Conservation (phyloP, 2,797 vertebrate genomes). For the Falco concolor region DNA sequence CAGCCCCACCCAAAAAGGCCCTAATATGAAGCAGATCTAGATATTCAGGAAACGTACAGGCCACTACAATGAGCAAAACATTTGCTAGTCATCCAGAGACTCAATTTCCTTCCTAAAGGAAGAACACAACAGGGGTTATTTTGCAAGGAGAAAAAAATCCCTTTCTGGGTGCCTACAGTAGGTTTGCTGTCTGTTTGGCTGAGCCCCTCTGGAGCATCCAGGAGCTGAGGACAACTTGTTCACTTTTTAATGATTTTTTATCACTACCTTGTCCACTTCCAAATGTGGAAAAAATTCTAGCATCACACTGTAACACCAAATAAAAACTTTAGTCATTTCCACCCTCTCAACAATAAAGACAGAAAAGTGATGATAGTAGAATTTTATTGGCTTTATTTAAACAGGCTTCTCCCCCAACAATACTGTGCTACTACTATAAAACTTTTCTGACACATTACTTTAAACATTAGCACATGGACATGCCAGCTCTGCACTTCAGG, state of each 20-base stretch:
- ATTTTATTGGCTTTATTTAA: conserved; percentile 59
- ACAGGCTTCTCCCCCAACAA: conserved; percentile 56
- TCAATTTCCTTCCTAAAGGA: conserved; percentile 66
- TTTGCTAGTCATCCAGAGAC: conserved; percentile 47
- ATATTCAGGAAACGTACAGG: conserved; percentile 46
- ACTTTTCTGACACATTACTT: conserved; percentile 66
- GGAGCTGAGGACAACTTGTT: conserved; percentile 35
- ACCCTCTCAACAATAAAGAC: conserved; percentile 46
- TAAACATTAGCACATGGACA: conserved; percentile 47
- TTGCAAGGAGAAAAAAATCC: conserved; percentile 13
- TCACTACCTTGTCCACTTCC: conserved; percentile 42
- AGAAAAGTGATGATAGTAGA: conserved; percentile 52
- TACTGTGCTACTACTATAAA: conserved; percentile 42
- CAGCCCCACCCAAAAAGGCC: background rate
- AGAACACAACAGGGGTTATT: conserved; percentile 33
- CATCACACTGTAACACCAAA: conserved; percentile 50
- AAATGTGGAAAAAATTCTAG: conserved; percentile 47
- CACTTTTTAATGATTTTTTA: conserved; percentile 37
- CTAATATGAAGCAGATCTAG: conserved; percentile 63
- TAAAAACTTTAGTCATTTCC: conserved; percentile 57
- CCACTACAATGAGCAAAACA: conserved; percentile 51
- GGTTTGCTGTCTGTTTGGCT: conserved; percentile 18
- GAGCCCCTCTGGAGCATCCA: background rate
- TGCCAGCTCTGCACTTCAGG: conserved; percentile 57
- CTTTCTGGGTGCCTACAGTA: background rate